A percentile compares a stretch with the other conserved stretches of the same genome.
phyloP scores from a whole-genome alignment of 2,113 vertebrate genomes.

The Malaclemys terrapin region DNA sequence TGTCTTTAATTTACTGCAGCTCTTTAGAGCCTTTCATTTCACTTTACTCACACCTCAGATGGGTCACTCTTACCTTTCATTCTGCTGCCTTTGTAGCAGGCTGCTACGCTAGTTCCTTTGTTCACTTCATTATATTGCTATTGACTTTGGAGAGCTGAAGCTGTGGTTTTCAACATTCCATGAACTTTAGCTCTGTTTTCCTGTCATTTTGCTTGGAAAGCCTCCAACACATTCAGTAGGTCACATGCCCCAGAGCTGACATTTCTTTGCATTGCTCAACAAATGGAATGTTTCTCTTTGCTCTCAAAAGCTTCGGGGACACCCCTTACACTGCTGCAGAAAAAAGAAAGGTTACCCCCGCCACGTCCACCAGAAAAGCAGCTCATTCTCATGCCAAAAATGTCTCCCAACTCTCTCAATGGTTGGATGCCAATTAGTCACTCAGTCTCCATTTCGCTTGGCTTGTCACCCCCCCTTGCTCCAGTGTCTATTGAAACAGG shows the following conservation, averaged over 20 bases:
- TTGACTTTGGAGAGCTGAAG: rapidly evolving
- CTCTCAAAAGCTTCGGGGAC: neutral
- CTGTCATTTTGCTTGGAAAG: neutral
- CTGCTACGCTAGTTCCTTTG: neutral
- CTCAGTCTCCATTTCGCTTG: neutral
- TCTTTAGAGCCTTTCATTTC: neutral
- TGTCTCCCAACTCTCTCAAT: neutral
- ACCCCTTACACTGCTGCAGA: neutral
- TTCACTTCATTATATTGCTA: neutral
- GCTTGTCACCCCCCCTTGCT: neutral
- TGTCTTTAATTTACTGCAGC: rapidly evolving
- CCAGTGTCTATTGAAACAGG: neutral
- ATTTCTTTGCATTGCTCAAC: neutral
- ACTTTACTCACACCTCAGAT: neutral
- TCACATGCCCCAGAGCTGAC: neutral
- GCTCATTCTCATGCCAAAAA: neutral
- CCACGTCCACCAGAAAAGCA: neutral
- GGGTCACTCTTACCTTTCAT: neutral
- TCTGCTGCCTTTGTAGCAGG: neutral
- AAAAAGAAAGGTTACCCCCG: neutral
- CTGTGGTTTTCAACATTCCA: neutral
- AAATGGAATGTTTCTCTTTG: neutral
- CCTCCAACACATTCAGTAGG: neutral
- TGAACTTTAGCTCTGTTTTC: neutral
- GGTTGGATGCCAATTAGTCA: neutral